Evolutionary conservation across 2,888 invertebrate genomes (phyloP).

Genomic region (Arctia plantaginis): DNA sequence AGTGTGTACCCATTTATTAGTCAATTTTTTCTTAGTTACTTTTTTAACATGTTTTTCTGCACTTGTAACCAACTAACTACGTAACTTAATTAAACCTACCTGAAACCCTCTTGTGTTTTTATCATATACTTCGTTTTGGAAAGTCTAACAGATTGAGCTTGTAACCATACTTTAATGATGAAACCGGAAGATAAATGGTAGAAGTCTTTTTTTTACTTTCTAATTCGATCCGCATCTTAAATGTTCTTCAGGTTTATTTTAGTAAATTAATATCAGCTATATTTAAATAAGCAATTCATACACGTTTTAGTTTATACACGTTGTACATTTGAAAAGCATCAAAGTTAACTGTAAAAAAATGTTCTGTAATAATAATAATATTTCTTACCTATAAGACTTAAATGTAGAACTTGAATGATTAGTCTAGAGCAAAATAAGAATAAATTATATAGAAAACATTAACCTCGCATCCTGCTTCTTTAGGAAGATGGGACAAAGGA

Average conservation of each 20-base stretch:
- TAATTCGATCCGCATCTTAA: background rate
- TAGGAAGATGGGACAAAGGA: background rate
- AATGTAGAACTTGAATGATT: background rate
- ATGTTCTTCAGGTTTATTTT: background rate
- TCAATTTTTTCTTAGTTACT: conserved; percentile 12
- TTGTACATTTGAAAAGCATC: background rate
- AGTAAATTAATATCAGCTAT: background rate
- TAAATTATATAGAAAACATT: background rate
- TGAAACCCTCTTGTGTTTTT: background rate
- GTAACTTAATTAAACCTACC: background rate
- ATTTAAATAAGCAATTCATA: background rate
- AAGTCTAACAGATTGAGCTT: background rate
- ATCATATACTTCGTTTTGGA: background rate
- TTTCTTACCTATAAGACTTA: background rate
- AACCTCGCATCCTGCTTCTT: background rate
- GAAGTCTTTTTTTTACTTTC: background rate
- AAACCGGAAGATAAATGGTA: background rate
- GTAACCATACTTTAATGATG: background rate
- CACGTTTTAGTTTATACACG: background rate
- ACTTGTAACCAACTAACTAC: background rate
- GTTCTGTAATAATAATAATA: background rate
- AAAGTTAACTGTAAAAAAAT: background rate
- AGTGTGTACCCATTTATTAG: conserved; percentile 61
- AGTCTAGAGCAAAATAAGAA: background rate
- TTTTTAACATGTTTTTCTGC: background rate